Conservation (phyloP, 2,113 vertebrate species). For the Phyllostomus hastatus region DNA sequence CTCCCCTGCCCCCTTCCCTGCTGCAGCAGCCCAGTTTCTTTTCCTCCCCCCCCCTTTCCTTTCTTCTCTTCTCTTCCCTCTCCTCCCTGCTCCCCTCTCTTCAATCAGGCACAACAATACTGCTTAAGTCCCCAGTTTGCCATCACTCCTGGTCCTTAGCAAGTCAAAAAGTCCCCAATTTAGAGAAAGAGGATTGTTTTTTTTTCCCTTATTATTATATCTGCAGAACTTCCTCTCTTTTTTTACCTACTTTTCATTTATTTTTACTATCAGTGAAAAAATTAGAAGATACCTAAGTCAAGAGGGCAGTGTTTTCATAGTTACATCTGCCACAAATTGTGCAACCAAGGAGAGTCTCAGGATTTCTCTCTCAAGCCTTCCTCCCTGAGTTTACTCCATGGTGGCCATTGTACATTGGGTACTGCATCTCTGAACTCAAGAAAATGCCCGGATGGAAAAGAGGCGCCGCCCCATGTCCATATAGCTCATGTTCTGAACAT, state of each 20-base stretch:
- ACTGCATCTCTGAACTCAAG: not conserved
- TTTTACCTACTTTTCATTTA: not conserved
- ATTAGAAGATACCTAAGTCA: not conserved
- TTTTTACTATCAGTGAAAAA: not conserved
- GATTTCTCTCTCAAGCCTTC: not conserved
- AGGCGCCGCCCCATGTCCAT: not conserved
- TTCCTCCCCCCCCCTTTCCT: rapidly evolving
- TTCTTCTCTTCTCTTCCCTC: rapidly evolving
- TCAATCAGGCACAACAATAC: not conserved
- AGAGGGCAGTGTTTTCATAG: not conserved
- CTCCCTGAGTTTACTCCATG: not conserved
- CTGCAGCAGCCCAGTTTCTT: not conserved
- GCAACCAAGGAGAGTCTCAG: not conserved
- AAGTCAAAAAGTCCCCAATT: not conserved
- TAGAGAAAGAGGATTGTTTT: not conserved
- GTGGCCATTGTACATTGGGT: not conserved
- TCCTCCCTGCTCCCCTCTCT: rapidly evolving
- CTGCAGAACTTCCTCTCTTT: not conserved
- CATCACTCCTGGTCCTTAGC: not conserved
- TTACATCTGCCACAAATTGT: not conserved
- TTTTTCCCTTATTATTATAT: not conserved
- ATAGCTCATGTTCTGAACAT: not conserved
- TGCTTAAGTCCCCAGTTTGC: not conserved
- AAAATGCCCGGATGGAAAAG: not conserved
- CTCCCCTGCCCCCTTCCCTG: too few relatives aligned